A percentile compares a stretch with the other conserved stretches of the same genome.
Conservation (phyloP, 2,888 invertebrate genomes). For the Cremastinae sp. region DNA sequence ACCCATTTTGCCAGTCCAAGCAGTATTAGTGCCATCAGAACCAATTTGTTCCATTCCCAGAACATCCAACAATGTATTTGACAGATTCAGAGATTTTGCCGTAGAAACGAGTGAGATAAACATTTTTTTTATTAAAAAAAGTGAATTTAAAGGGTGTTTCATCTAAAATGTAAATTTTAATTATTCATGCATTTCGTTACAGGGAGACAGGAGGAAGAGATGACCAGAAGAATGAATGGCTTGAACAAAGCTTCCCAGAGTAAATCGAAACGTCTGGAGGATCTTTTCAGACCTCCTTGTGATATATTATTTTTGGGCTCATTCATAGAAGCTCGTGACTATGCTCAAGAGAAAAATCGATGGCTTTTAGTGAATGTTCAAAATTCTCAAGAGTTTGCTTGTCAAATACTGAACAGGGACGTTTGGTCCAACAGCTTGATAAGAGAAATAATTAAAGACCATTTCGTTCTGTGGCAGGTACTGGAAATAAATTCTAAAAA, state of each 20-base stretch:
- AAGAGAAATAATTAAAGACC: constrained; percentile 83
- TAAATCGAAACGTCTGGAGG: constrained; percentile 83
- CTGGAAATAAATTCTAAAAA: constrained; percentile 22
- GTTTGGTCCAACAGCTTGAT: constrained; percentile 86
- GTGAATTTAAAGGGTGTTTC: background rate
- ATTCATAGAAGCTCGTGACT: constrained; percentile 83
- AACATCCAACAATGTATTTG: constrained; percentile 75
- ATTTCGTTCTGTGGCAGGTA: constrained; percentile 88
- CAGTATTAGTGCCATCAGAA: constrained; percentile 76
- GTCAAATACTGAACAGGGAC: constrained; percentile 87
- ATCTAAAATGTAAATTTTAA: background rate
- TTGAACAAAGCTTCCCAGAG: constrained; percentile 70
- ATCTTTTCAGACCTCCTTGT: constrained; percentile 86
- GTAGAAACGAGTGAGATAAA: constrained; percentile 76
- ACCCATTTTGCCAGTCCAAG: constrained; percentile 77
- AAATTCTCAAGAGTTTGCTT: constrained; percentile 85
- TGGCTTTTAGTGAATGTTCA: constrained; percentile 89
- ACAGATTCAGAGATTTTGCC: constrained; percentile 78
- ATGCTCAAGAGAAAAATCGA: constrained; percentile 82
- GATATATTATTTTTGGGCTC: constrained; percentile 85
- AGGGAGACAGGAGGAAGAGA: constrained; percentile 78
- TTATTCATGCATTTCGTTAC: background rate
- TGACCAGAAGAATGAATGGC: constrained; percentile 75
- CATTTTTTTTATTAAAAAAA: background rate
- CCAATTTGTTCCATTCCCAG: constrained; percentile 74